Percentiles rank a stretch among this genome's conserved stretches.
These are phyloP conservation scores for Epizoanthus fatuus DNA, from an alignment of 92 coral and sea anemone genomes.

Conservation along the genomic window DNA sequence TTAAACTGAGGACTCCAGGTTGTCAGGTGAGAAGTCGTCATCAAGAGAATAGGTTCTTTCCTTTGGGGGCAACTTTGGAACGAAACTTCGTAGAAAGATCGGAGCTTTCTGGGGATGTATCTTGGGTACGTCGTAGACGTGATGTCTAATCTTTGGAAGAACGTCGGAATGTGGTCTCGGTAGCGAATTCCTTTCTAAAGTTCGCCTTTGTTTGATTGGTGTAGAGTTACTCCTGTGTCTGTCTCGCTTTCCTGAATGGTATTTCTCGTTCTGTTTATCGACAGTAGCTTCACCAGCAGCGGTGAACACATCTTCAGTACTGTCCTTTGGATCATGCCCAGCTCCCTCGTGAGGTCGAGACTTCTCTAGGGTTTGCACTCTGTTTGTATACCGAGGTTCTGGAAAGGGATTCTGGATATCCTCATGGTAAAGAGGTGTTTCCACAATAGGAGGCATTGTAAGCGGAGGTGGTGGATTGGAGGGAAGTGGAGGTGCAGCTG, in stretches of 20 bases:
- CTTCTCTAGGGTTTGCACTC: background rate
- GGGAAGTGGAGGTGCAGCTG: conserved; percentile 22
- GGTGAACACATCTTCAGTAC: background rate
- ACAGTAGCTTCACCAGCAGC: background rate
- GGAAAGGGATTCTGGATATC: background rate
- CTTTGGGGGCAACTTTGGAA: conserved; percentile 33
- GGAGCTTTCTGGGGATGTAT: conserved; percentile 38
- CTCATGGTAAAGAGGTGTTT: background rate
- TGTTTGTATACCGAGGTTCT: background rate
- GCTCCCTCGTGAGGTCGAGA: background rate
- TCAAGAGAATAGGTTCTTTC: conserved; percentile 11
- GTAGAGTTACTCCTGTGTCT: conserved; percentile 26
- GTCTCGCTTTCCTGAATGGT: conserved; percentile 2
- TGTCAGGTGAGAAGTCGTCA: too few relatives aligned
- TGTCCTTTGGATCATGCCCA: background rate
- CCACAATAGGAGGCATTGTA: background rate
- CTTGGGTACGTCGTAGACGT: conserved; percentile 39
- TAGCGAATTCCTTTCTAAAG: conserved; percentile 27
- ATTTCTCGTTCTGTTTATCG: background rate
- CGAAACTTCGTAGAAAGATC: background rate
- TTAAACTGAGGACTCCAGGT: conserved; percentile 13
- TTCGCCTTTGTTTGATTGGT: conserved; percentile 34
- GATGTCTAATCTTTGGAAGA: conserved; percentile 31
- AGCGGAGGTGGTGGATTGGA: conserved; percentile 16
- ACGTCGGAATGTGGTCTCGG: conserved; percentile 43